Conservation (phyloP, 53 echinoderm and acorn worm species). For the Temnopleurus reevesii region DNA sequence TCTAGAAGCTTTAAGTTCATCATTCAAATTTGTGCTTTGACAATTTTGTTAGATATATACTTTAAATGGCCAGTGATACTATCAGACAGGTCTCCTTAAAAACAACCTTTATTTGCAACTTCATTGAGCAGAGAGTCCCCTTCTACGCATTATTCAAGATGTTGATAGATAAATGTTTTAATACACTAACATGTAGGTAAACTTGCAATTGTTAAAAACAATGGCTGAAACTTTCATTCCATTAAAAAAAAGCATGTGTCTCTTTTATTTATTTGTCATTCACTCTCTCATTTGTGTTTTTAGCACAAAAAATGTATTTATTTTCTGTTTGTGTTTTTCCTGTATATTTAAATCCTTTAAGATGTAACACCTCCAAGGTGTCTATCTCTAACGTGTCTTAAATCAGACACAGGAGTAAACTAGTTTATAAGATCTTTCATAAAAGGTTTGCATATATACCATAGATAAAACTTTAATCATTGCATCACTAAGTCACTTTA, state of each 20-base stretch:
- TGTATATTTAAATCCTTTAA: not conserved
- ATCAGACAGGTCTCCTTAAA: conserved; percentile 20
- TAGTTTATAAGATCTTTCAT: not conserved
- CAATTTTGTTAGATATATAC: not conserved
- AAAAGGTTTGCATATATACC: too few relatives aligned
- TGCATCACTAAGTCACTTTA: too few relatives aligned
- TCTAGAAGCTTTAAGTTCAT: not conserved
- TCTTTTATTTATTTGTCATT: conserved; percentile 1
- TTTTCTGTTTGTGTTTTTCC: not conserved
- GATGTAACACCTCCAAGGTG: not conserved
- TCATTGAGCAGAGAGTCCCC: too few relatives aligned
- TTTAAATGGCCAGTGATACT: conserved; percentile 22
- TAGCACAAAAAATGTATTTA: conserved; percentile 6
- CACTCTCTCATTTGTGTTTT: not conserved
- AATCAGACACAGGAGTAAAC: not conserved
- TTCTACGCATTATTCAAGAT: too few relatives aligned
- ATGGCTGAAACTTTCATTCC: conserved; percentile 6
- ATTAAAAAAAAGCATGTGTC: not conserved
- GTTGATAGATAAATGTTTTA: too few relatives aligned
- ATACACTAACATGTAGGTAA: too few relatives aligned
- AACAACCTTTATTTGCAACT: too few relatives aligned
- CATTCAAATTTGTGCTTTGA: not conserved
- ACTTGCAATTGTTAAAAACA: too few relatives aligned
- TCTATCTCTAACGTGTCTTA: conserved; percentile 8
- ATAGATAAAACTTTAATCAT: not conserved